Base-by-base conservation (phyloP, 2,888 invertebrate species). In the Troides helena region DNA sequence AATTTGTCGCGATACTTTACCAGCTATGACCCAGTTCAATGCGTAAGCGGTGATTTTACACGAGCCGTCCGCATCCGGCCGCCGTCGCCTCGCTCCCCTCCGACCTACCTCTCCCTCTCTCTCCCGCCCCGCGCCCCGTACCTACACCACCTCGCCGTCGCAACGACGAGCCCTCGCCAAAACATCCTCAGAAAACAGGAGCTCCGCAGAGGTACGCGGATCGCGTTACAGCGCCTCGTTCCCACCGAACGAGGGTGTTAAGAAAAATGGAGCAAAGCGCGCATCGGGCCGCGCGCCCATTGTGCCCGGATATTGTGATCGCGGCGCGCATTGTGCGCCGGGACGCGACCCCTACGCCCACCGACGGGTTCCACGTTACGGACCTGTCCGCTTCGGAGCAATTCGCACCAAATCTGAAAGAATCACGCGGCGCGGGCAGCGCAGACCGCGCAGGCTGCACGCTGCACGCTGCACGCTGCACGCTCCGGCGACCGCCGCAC, bases 211-310 rank as follows among this genome's bases (percentile, higher is more conserved):
- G 46, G 64, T 39, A 10, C 62, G 75, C 18, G 76, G 84, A 88
- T 91, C 90, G 78, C 87, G 80, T 91, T 91, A 83, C 91, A 70
- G 12, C 65, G 59, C 67, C 71, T 66, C 72, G 86, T 86, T 85
- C 86, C 80, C 83, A 82, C 83, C 80, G 73, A 64, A 74, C 82
- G 83, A 86, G 87, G 89, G 90, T 86, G 91, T 87, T 81, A 90
- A 86, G 78, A 85, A 89, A 90, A 90, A 89, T 86, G 78, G 85
- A 89, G 78, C 83, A 89, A 81, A 80, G 67, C 59, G 62, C 72
- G 70, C 64, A 77, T 75, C 76, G 76, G 78, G 72, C 69, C 72
- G 61, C 73, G 70, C 70, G 50, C 62, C 62, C 74, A 73, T 78
- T 78, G 79, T 77, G 71, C 68, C 65, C 72, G 73, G 81, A 85